Evolutionary conservation across 2,888 invertebrate species (phyloP).

Genomic region (Cheilosia urbana): DNA sequence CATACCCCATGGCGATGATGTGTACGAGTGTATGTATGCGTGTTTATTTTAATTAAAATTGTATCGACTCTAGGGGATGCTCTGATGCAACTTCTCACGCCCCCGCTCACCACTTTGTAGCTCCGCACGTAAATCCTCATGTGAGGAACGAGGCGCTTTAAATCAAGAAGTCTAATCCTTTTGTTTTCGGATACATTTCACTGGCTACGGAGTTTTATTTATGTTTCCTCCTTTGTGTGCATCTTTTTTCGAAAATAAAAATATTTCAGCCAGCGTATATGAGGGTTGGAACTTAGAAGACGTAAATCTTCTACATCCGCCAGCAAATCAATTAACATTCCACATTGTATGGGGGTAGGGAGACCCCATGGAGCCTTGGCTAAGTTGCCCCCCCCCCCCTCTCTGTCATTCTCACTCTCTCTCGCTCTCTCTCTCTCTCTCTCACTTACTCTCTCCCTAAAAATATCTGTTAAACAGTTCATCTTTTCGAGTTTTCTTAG

Average conservation of each 20-base stretch:
- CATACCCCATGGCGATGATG: conserved; percentile 35
- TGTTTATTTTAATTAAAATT: conserved; percentile 74
- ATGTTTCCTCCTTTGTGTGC: conserved; percentile 46
- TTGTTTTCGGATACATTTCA: conserved; percentile 59
- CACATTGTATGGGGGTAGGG: conserved; percentile 2
- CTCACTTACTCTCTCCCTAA: neutral
- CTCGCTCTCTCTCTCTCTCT: neutral
- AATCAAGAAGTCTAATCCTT: conserved; percentile 75
- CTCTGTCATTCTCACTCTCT: neutral
- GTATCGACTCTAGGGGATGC: conserved; percentile 33
- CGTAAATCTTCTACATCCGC: conserved; percentile 25
- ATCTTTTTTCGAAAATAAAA: conserved; percentile 17
- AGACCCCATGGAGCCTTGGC: conserved; percentile 23
- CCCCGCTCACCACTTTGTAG: conserved; percentile 4
- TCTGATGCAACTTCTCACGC: conserved; percentile 49
- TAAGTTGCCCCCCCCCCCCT: neutral
- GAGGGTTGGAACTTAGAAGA: conserved; percentile 44
- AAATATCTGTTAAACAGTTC: conserved; percentile 30
- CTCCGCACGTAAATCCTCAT: conserved; percentile 57
- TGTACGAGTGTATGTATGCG: conserved; percentile 25
- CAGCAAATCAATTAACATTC: conserved; percentile 73
- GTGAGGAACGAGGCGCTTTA: conserved; percentile 55
- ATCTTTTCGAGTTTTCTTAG: conserved; percentile 11
- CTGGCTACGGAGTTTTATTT: conserved; percentile 43
- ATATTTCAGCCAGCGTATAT: conserved; percentile 27